A percentile compares a stretch with the other conserved stretches of the same genome.
Evolutionary conservation across 2,797 vertebrate genomes (phyloP).

Genomic region (Hozukius guyotensis): DNA sequence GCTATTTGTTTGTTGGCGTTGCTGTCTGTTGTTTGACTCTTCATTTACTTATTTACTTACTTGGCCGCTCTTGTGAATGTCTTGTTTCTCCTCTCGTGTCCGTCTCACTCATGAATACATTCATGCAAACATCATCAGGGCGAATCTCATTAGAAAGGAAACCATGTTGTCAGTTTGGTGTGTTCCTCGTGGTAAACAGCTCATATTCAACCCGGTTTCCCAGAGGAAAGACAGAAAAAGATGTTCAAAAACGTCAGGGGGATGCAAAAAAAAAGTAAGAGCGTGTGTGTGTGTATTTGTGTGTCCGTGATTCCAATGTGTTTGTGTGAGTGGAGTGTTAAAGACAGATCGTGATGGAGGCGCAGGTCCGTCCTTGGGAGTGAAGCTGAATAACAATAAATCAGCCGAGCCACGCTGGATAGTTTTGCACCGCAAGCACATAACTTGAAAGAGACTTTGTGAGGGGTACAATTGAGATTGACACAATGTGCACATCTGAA

Average conservation of each 20-base stretch:
- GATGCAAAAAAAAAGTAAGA: too few relatives aligned
- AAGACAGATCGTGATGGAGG: conserved; percentile 20
- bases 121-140: conserved; percentile 67
- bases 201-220: conserved; percentile 31
- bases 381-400: conserved; percentile 57
- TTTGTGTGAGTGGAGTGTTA: conserved; percentile 5
- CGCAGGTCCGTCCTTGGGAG: conserved; percentile 46
- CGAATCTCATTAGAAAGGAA: conserved; percentile 63
- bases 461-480: conserved; percentile 35
- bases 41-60: conserved; percentile 27
- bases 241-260: background rate
- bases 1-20: background rate
- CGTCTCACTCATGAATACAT: conserved; percentile 70
- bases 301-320: background rate
- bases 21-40: conserved; percentile 15
- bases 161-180: conserved; percentile 45
- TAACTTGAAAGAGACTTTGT: conserved; percentile 51
- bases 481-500: conserved; percentile 40
- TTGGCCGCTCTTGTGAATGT: conserved; percentile 34
- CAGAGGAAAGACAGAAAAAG: conserved; percentile 9
- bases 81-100: conserved; percentile 33
- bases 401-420: conserved; percentile 14
- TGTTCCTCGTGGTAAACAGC: conserved; percentile 45
- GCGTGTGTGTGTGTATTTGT: background rate
- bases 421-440: conserved; percentile 52